These are phyloP conservation scores for Odontophorus gujanensis DNA, from an alignment of 2,113 vertebrate genomes.

Conservation along the genomic window DNA sequence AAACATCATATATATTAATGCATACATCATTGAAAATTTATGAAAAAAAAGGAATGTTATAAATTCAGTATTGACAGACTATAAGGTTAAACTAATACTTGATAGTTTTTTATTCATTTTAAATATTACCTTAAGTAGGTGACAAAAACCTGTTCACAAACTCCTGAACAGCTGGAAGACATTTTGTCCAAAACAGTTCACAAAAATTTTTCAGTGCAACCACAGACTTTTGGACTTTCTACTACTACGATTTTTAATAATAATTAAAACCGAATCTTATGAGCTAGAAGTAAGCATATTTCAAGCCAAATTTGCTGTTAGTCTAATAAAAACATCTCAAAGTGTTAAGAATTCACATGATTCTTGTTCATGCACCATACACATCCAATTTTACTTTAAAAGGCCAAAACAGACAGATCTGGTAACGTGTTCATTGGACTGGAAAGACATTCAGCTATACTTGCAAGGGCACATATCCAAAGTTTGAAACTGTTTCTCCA, in stretches of 20 bases:
- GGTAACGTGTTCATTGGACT: neutral
- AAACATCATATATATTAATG: neutral
- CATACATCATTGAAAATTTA: neutral
- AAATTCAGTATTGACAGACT: neutral
- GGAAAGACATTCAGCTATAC: neutral
- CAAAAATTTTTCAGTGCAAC: neutral
- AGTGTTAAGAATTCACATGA: neutral
- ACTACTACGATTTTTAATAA: neutral
- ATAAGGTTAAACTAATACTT: neutral
- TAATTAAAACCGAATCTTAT: neutral
- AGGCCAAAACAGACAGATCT: neutral
- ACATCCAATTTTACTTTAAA: conserved; percentile 1
- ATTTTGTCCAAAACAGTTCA: neutral
- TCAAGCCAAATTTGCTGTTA: neutral
- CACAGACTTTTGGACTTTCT: neutral
- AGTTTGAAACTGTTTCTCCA: conserved; percentile 17
- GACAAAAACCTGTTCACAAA: neutral
- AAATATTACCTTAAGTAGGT: neutral
- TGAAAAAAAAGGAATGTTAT: neutral
- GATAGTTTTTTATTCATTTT: neutral
- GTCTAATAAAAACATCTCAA: neutral
- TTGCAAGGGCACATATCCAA: conserved; percentile 4
- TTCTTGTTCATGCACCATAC: neutral
- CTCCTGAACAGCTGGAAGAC: neutral
- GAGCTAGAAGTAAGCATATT: neutral